A percentile compares a stretch with the other conserved stretches of the same genome.
These are phyloP conservation scores for Quadriops clusia DNA, from an alignment of 2,888 invertebrate species.

Conservation along the genomic window DNA sequence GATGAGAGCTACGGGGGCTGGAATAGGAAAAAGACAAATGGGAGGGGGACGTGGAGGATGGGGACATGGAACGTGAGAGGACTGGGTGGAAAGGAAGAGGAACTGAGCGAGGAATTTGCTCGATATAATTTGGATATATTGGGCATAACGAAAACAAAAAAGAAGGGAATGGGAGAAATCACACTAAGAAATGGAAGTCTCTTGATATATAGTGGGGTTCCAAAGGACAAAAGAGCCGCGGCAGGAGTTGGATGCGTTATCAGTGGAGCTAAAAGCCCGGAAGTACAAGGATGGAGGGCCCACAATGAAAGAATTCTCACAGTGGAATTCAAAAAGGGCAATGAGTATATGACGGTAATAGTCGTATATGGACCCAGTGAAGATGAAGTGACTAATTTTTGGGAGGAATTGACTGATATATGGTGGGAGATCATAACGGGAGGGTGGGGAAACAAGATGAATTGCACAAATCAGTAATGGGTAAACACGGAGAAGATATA, in stretches of 20 bases:
- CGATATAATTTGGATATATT: no score
- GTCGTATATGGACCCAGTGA: constrained; percentile 9
- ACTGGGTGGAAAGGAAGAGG: no score
- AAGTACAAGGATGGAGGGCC: constrained; percentile 6
- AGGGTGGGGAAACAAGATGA: constrained; percentile 7
- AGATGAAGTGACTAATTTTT: constrained; percentile 7
- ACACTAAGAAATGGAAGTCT: background rate
- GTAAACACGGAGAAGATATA: constrained; percentile 7
- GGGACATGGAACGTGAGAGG: no score
- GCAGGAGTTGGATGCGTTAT: constrained; percentile 6
- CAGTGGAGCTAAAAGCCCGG: background rate
- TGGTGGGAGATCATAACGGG: constrained; percentile 10
- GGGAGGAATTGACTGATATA: constrained; percentile 3
- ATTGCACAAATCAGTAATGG: constrained; percentile 5
- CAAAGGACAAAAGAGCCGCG: constrained; percentile 5
- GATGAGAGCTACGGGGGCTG: no score
- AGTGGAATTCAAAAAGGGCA: constrained; percentile 1
- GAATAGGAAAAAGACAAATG: no score
- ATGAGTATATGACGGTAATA: constrained; percentile 8
- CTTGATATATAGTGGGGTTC: constrained; percentile 5
- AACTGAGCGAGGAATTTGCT: no score
- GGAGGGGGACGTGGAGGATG: no score
- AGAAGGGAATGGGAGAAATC: background rate
- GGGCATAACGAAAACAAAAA: no score
- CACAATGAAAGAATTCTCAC: constrained; percentile 8